phyloP scores from a whole-genome alignment of 2,888 invertebrate species.

The Euclidia mi region DNA sequence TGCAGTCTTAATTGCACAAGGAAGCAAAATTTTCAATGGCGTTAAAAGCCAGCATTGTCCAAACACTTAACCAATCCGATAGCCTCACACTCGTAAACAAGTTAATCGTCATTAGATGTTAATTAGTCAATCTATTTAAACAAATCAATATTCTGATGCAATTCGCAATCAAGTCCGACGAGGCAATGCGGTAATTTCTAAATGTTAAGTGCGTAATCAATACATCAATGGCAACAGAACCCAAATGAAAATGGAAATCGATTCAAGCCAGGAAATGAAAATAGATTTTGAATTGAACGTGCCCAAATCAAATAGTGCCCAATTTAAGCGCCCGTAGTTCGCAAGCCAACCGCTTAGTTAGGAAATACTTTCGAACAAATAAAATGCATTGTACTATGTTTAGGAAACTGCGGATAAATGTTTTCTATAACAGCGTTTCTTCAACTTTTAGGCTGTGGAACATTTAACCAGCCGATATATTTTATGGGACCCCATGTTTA shows the following conservation, averaged over 20 bases:
- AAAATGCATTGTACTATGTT: conserved; percentile 34
- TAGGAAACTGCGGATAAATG: conserved; percentile 29
- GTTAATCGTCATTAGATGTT: not conserved
- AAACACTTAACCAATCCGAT: not conserved
- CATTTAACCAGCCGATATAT: no score
- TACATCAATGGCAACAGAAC: conserved; percentile 62
- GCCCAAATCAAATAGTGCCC: conserved; percentile 61
- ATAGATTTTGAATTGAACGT: conserved; percentile 66
- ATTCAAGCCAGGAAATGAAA: conserved; percentile 64
- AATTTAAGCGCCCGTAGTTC: conserved; percentile 44
- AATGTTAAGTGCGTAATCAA: conserved; percentile 64
- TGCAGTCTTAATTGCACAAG: no score
- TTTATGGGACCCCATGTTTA: no score
- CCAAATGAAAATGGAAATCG: conserved; percentile 67
- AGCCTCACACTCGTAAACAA: not conserved
- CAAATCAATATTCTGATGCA: conserved; percentile 43
- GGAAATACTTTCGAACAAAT: conserved; percentile 50
- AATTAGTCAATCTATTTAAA: conserved; percentile 22
- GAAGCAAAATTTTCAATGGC: no score
- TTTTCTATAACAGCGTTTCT: no score
- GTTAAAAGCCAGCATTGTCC: no score
- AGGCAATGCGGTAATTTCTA: conserved; percentile 56
- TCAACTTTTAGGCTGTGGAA: no score
- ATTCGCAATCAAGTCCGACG: no score
- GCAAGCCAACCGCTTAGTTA: conserved; percentile 29